Conservation (phyloP, 2,888 invertebrate genomes). For the Acleris emargana region DNA sequence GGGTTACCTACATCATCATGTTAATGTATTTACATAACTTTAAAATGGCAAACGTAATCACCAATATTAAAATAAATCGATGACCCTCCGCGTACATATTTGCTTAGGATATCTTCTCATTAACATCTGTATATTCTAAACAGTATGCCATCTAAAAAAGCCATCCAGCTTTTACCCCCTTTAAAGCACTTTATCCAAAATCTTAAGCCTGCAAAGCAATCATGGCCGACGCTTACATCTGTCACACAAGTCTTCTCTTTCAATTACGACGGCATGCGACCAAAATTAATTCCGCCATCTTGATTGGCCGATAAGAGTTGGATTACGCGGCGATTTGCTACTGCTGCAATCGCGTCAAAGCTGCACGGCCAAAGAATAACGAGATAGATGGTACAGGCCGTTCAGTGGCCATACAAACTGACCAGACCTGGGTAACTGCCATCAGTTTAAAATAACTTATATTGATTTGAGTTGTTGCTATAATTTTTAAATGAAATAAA, state of each 20-base stretch:
- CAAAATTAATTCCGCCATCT: constrained; percentile 75
- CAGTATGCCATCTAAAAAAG: background rate
- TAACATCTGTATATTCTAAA: background rate
- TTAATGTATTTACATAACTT: background rate
- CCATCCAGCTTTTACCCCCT: constrained; percentile 2
- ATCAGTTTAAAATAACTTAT: too few species aligned
- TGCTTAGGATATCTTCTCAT: background rate
- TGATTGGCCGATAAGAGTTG: constrained; percentile 72
- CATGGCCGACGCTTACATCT: constrained; percentile 49
- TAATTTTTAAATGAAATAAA: too few species aligned
- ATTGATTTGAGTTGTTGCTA: too few species aligned
- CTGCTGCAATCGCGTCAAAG: constrained; percentile 66
- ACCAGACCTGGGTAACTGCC: background rate
- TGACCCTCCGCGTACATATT: too few species aligned
- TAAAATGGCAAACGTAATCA: too few species aligned
- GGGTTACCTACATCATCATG: background rate
- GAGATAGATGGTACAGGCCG: constrained; percentile 19
- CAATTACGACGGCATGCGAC: constrained; percentile 71
- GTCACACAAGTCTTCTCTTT: constrained; percentile 68
- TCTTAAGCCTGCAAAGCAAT: constrained; percentile 43
- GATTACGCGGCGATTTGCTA: constrained; percentile 78
- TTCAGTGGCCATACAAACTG: background rate
- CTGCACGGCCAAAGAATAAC: constrained; percentile 58
- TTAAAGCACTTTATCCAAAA: constrained; percentile 39
- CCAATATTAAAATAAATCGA: too few species aligned